Evolutionary conservation across 2,888 invertebrate genomes (phyloP).

Genomic region (Luperina testacea): DNA sequence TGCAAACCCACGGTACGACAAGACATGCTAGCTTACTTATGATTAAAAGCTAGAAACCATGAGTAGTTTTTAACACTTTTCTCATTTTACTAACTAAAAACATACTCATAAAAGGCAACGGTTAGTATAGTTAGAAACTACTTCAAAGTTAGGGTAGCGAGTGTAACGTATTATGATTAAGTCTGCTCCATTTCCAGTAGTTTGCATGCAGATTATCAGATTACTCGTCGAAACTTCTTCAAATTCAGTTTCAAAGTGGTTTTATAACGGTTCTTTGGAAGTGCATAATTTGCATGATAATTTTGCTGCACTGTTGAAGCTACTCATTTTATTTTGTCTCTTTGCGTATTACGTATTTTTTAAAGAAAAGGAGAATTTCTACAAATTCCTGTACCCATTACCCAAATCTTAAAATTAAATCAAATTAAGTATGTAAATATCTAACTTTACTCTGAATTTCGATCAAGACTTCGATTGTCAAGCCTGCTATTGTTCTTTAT

Average conservation of each 20-base stretch:
- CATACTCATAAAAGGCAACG: not conserved
- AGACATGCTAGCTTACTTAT: not conserved
- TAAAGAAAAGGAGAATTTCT: not conserved
- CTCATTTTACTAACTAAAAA: not conserved
- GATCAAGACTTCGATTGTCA: not conserved
- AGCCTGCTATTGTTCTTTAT: not conserved
- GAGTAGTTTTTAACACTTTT: not conserved
- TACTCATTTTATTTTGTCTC: not conserved
- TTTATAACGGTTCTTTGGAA: slow-evolving; percentile 32
- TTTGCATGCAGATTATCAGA: slow-evolving; percentile 44
- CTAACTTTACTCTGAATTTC: not conserved
- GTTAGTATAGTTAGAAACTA: slow-evolving; percentile 22
- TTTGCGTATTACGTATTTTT: not conserved
- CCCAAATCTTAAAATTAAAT: not conserved
- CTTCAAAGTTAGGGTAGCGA: slow-evolving; percentile 12
- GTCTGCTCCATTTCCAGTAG: slow-evolving; percentile 34
- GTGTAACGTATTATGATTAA: slow-evolving; percentile 39
- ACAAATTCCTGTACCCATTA: not conserved
- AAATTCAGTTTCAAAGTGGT: slow-evolving; percentile 37
- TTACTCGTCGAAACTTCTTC: slow-evolving; percentile 38
- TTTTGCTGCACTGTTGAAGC: slow-evolving; percentile 10
- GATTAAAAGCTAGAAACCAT: not conserved
- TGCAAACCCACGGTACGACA: not conserved
- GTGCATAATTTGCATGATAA: slow-evolving; percentile 41
- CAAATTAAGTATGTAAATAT: not conserved